Evolutionary conservation across 2,888 invertebrate genomes (phyloP).

Genomic region (Reticulitermes lucifugus): DNA sequence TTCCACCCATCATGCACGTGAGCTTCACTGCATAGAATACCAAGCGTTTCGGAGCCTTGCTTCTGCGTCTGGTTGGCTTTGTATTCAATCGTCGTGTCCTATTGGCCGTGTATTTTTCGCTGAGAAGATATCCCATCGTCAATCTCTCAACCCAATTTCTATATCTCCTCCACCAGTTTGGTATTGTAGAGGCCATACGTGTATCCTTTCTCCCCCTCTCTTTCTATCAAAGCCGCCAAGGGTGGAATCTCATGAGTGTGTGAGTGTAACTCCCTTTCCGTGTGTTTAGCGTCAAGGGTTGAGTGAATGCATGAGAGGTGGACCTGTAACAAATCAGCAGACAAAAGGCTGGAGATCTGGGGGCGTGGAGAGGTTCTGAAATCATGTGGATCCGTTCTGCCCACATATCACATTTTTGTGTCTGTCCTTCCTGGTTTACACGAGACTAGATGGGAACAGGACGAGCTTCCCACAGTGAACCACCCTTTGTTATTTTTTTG

Average conservation of each 20-base stretch:
- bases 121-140: background rate
- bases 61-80: background rate
- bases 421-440: background rate
- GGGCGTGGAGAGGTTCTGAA: background rate
- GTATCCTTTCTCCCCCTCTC: background rate
- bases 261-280: background rate
- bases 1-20: background rate
- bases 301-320: background rate
- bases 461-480: too few relatives aligned
- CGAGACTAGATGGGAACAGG: too few relatives aligned
- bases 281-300: background rate
- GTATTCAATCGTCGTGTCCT: slow-evolving; percentile 21
- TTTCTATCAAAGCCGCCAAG: background rate
- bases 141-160: background rate
- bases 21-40: background rate
- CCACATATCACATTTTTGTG: background rate
- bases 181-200: background rate
- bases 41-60: background rate
- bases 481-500: too few relatives aligned
- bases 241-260: background rate
- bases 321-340: background rate
- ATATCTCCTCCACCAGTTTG: slow-evolving; percentile 6
- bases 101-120: slow-evolving; percentile 14
- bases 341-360: background rate
- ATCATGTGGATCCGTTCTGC: background rate